phyloP scores from a whole-genome alignment of 2,113 vertebrate genomes.

The Tichodroma muraria region DNA sequence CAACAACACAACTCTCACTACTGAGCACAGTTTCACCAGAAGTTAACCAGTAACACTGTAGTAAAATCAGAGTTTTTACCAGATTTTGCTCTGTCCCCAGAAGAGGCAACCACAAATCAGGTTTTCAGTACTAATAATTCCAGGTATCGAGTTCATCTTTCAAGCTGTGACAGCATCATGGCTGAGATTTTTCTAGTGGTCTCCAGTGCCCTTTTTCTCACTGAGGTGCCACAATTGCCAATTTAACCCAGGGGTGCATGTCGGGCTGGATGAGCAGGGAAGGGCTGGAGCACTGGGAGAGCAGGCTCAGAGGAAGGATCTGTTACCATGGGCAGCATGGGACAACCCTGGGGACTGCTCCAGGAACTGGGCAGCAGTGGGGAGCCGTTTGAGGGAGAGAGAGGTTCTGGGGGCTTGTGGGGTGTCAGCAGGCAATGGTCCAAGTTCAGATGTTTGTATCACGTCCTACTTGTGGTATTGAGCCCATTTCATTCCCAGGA shows the following conservation, averaged over 20 bases:
- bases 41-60: background rate
- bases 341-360: background rate
- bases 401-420: background rate
- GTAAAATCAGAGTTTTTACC: background rate
- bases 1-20: background rate
- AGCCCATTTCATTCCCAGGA: background rate
- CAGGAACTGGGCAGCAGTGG: background rate
- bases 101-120: background rate
- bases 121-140: background rate
- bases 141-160: accelerated
- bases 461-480: background rate
- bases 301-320: background rate
- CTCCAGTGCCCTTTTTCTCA: background rate
- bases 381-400: background rate
- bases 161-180: background rate
- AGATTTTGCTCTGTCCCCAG: background rate
- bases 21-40: background rate
- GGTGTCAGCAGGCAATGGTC: background rate
- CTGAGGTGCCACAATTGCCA: background rate
- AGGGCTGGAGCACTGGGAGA: background rate
- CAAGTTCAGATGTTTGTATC: background rate
- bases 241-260: background rate
- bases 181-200: background rate
- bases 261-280: background rate
- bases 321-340: background rate